Evolutionary conservation across 2,888 invertebrate species (phyloP), one percentile per base, ranked within the genome.

Genomic region (Tuberolachnus salignus): DNA sequence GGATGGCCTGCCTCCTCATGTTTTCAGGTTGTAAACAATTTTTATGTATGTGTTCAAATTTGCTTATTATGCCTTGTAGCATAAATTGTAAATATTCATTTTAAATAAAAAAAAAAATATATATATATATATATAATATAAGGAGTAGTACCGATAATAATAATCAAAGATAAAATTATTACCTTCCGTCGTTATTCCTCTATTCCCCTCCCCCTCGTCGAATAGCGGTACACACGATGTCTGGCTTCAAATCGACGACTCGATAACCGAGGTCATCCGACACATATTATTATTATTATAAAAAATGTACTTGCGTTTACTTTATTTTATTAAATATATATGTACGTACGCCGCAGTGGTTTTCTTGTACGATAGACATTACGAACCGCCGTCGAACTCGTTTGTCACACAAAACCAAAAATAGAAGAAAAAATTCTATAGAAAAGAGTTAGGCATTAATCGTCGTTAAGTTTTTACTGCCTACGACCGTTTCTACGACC

Each of bases 181-280:
- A 13, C 34, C 34, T 6, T 3, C 34, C 6, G 6, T 34, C 6
- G 6, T 3, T 34, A 34, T 34, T 34, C 34, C 69, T 11, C 44
- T 66, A 23, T 46, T 19, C 44, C 3, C 44, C 44, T 46, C 44
- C 4, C 46, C 64, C 21, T 11, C 21, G 63, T 51, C 53, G 19
- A 53, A 53, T 42, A 63, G 34, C 61, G 61, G 42, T 63, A 16
- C 19, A 16, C 19, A 13, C 46, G n/a, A 34, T 34, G 34, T 34
- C 34, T 16, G 10, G 59, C 72, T 26, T n/a, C 49, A 14, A 26
- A 34, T 9, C 49, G 49, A 49, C 42, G 14, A 44, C 23, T 46
- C n/a, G n/a, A 71, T 71, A 57, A 57, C 71, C 71, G 71, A 71
- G 71, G 71, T 71, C 71, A 71, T 71, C 21, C 42, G 13, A n/a